Evolutionary conservation across 2,888 invertebrate genomes (phyloP).

Genomic region (Neoaliturus tenellus): DNA sequence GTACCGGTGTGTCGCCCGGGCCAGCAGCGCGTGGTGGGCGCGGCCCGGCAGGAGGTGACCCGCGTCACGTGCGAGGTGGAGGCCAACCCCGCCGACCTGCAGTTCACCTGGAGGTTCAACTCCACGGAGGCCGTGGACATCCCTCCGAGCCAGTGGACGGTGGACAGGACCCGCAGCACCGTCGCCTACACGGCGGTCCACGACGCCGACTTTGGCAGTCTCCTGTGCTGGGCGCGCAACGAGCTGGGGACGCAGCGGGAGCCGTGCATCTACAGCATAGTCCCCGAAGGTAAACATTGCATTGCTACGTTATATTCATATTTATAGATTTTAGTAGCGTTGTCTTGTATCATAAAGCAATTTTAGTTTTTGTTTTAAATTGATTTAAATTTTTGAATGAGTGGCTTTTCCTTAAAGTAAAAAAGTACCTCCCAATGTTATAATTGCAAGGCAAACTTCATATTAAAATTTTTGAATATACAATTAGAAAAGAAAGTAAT

Average conservation of each 20-base stretch:
- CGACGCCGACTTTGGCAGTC: conserved; percentile 84
- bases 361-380: not conserved
- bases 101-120: conserved; percentile 87
- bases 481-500: too few relatives aligned
- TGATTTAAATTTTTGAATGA: too few relatives aligned
- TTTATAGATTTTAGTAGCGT: too few relatives aligned
- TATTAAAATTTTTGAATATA: too few relatives aligned
- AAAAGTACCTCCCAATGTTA: too few relatives aligned
- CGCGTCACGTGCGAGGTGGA: conserved; percentile 82
- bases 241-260: conserved; percentile 83
- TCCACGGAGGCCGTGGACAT: conserved; percentile 81
- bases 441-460: too few relatives aligned
- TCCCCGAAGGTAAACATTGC: conserved; percentile 78
- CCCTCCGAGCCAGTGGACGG: conserved; percentile 78
- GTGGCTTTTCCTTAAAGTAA: too few relatives aligned
- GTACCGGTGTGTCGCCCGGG: conserved; percentile 83
- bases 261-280: conserved; percentile 84
- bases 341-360: too few relatives aligned
- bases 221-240: conserved; percentile 85
- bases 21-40: conserved; percentile 82
- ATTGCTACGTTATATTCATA: too few relatives aligned
- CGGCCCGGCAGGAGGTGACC: conserved; percentile 82
- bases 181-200: conserved; percentile 83
- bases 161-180: conserved; percentile 79
- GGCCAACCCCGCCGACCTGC: conserved; percentile 84